Conservation (phyloP, 2,797 vertebrate genomes). For the Harpagifer antarcticus region DNA sequence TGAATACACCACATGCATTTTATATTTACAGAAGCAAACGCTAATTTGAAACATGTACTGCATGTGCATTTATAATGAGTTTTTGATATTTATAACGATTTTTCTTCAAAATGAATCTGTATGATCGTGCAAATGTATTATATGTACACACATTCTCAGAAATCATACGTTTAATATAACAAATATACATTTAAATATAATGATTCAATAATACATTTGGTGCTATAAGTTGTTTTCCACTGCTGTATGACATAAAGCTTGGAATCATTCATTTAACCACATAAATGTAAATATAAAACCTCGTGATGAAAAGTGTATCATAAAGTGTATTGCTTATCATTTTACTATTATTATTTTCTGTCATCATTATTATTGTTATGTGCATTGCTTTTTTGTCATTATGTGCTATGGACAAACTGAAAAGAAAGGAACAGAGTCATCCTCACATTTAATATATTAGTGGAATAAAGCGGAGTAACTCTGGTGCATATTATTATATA, state of each 20-base stretch:
- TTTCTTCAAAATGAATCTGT: background rate
- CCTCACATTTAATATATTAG: too few relatives aligned
- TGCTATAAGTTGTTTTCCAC: background rate
- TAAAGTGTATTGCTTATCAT: too few relatives aligned
- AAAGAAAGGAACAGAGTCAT: too few relatives aligned
- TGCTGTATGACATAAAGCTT: background rate
- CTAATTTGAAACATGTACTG: background rate
- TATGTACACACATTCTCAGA: background rate
- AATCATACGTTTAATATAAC: background rate
- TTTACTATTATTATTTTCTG: too few relatives aligned
- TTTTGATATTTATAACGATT: background rate
- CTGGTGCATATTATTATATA: too few relatives aligned
- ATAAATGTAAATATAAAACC: background rate
- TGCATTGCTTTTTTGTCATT: too few relatives aligned
- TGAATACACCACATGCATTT: background rate
- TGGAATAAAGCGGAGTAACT: too few relatives aligned
- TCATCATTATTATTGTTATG: too few relatives aligned
- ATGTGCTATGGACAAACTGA: too few relatives aligned
- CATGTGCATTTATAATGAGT: background rate
- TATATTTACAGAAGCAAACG: background rate
- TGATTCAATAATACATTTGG: background rate
- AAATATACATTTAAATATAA: background rate
- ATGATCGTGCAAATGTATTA: background rate
- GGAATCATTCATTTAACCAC: background rate
- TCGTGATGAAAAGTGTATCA: too few relatives aligned